Evolutionary conservation across 2,888 invertebrate species (phyloP), one percentile per base, ranked within the genome.

Genomic region (Folsomia manolachei): DNA sequence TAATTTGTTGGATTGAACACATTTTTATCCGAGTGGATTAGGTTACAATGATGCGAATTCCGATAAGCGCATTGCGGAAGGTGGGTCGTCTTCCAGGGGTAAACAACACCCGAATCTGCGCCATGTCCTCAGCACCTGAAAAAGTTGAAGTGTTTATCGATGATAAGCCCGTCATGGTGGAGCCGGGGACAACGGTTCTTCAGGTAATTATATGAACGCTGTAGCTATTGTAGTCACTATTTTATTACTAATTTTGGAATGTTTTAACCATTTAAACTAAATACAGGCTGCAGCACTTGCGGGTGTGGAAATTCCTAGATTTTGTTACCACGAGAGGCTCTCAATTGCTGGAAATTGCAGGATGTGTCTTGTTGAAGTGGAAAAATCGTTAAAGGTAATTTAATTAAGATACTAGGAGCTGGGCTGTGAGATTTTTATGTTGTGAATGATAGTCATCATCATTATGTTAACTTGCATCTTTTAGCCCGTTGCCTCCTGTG

Each of bases 321-420:
- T 99, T 85, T 99, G 99, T 85, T 99, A 99, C 84, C 99, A 99
- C 86, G 99, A 99, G 83, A 89, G 99, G 67, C 88, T 99, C 71
- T 96, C 98, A 2, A 94, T 99, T 27, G 99, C 99, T 78, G 99
- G 99, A 63, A 99, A 99, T 86, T 99, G 98, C 83, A 89, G 99
- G 77, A 99, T 99, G 99, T 99, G 99, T 85, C 87, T 99, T 27
- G 99, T 99, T 0, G 99, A 99, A 86, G 97, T 99, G 14, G 99
- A 99, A 84, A 97, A 95, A 84, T 95, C 97, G 60, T 92, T 96
- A 1, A 97, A 99, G 85, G 88, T 87, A 81, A 66, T 64, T 66
- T 66, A 39, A 27, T 23, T 1, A 7, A n/a, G n/a, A 9, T 52
- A 63, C 19, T 60, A 24, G 1, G 19, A 27, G 27, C 26, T 56